Percentiles rank a stretch among this genome's conserved stretches.
These are phyloP conservation scores for Clamator glandarius DNA, from an alignment of 2,797 vertebrate species.

Conservation along the genomic window DNA sequence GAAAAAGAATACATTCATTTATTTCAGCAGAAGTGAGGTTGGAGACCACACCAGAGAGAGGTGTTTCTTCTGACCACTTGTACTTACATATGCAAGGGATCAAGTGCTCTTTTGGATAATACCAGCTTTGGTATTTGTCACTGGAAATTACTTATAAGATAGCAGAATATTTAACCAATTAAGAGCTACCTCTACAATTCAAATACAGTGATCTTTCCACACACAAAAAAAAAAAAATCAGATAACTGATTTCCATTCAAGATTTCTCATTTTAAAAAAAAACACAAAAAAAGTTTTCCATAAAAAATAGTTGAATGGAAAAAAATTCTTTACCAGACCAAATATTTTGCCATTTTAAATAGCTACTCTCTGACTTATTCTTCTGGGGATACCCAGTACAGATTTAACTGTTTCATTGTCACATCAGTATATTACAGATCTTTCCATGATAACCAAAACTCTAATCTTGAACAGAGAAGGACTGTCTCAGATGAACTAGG, in stretches of 20 bases:
- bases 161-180: not conserved
- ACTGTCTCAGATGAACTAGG: not conserved
- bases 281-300: slow-evolving; percentile 22
- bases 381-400: not conserved
- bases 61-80: not conserved
- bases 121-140: not conserved
- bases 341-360: slow-evolving; percentile 32
- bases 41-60: not conserved
- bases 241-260: slow-evolving; percentile 46
- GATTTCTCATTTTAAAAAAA: not conserved
- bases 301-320: slow-evolving; percentile 23
- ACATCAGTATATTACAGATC: not conserved
- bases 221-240: not conserved
- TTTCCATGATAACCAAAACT: not conserved
- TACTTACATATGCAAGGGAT: not conserved
- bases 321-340: not conserved
- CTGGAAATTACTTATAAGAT: not conserved
- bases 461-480: not conserved
- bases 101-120: not conserved
- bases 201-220: not conserved
- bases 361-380: not conserved
- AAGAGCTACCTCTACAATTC: not conserved
- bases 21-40: not conserved
- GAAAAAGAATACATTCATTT: not conserved
- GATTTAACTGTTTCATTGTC: slow-evolving; percentile 10